Evolutionary conservation across 2,113 vertebrate genomes (phyloP).

Genomic region (Sardina pilchardus): DNA sequence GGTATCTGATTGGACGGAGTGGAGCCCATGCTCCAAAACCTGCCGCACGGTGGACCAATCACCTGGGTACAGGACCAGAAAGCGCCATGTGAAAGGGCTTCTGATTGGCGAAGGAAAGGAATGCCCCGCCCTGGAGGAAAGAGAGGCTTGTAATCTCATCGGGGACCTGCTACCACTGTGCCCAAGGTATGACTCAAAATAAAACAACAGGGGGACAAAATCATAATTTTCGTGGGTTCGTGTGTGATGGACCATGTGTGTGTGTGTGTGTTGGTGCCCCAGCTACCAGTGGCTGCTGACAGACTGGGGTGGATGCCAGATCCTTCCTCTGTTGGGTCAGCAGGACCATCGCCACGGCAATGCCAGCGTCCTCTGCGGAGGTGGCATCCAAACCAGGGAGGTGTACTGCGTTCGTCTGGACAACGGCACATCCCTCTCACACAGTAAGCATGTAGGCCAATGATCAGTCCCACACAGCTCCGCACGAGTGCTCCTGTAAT

Average conservation of each 20-base stretch:
- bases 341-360: conserved; percentile 62
- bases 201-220: background rate
- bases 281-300: conserved; percentile 85
- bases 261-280: conserved; percentile 29
- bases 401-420: conserved; percentile 53
- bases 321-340: conserved; percentile 72
- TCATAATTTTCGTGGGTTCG: background rate
- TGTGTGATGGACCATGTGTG: background rate
- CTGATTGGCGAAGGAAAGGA: conserved; percentile 66
- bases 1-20: conserved; percentile 71
- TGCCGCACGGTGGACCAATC: conserved; percentile 65
- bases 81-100: conserved; percentile 59
- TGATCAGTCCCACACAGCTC: background rate
- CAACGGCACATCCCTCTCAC: conserved; percentile 17
- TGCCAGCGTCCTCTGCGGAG: conserved; percentile 71
- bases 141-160: conserved; percentile 66
- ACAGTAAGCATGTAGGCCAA: conserved; percentile 34
- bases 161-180: conserved; percentile 70
- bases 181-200: conserved; percentile 71
- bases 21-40: conserved; percentile 75
- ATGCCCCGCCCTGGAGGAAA: conserved; percentile 76
- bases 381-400: conserved; percentile 78
- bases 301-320: conserved; percentile 80
- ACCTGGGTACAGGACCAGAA: conserved; percentile 72
- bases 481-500: background rate